These are phyloP conservation scores for Reticulitermes lucifugus DNA, from an alignment of 2,888 invertebrate genomes.

Conservation along the genomic window DNA sequence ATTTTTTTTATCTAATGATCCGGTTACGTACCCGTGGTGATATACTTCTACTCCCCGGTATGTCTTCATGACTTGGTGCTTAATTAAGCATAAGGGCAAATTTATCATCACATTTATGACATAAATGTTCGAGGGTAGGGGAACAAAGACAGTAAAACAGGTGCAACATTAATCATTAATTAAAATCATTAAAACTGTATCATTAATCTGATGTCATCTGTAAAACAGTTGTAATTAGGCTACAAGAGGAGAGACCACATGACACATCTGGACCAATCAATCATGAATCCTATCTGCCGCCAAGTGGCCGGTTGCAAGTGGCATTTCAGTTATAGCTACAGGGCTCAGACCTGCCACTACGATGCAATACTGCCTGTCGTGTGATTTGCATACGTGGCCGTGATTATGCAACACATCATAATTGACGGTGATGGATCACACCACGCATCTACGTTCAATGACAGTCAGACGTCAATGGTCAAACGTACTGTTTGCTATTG, in stretches of 20 bases:
- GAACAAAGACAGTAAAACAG: not conserved
- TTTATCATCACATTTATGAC: too few species aligned
- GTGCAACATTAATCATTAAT: not conserved
- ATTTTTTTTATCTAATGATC: too few species aligned
- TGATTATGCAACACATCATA: slow-evolving; percentile 20
- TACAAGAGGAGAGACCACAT: not conserved
- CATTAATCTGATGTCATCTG: not conserved
- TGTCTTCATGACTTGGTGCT: too few species aligned
- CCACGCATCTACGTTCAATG: not conserved
- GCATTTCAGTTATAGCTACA: not conserved
- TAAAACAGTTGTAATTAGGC: slow-evolving; percentile 4
- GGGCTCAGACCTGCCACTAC: slow-evolving; percentile 23
- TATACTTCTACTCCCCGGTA: too few species aligned
- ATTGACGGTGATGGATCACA: slow-evolving; percentile 20
- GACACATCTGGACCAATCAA: slow-evolving; percentile 38
- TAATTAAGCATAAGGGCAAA: too few species aligned
- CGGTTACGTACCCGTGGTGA: too few species aligned
- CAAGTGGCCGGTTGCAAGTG: slow-evolving; percentile 21
- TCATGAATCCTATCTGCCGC: slow-evolving; percentile 29
- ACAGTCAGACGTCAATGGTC: too few species aligned
- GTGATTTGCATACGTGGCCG: slow-evolving; percentile 21
- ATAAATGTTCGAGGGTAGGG: too few species aligned
- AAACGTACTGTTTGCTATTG: not conserved
- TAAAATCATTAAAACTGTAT: not conserved
- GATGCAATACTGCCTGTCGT: not conserved